Evolutionary conservation across 2,797 vertebrate species (phyloP), one percentile per base, ranked within the genome.

Genomic region (Phrynocephalus forsythii): DNA sequence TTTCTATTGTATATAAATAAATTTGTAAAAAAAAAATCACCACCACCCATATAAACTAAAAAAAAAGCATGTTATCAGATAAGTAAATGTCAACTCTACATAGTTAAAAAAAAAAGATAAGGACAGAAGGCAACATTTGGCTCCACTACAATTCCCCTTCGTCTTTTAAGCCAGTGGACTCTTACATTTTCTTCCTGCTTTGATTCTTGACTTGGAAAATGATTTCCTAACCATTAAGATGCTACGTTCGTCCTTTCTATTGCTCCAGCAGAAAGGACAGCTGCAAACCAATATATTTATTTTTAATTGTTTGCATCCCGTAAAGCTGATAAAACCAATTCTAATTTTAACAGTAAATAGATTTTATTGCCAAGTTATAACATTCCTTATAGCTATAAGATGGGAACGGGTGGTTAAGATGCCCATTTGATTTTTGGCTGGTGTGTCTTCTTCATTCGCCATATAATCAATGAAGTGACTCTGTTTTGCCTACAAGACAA

Each of bases 331-430:
- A 94, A 96, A 96, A 95, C 95, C 93, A 91, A 95, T 95, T 96
- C 95, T 96, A 96, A 94, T 95, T 96, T 96, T 95, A 95, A 94
- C 95, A 95, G 94, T 93, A 96, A 96, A 96, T 96, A 96, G 95
- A 83, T 96, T 97, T 96, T 96, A 96, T 95, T 95, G 92, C 93
- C 78, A 91, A 94, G 89, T 93, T 94, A 95, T 93, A 91, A 79
- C 86, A 83, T 90, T 92, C 83, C 89, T 95, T 92, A 91, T 95
- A 94, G 94, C 91, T 91, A 91, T 96, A 91, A 87, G 52, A 87
- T 91, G 88, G 89, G 94, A 96, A 95, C 0, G 90, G 92, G 93
- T 95, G 90, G 88, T 94, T 96, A 94, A 92, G 83, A 92, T 48
- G 89, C 48, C 89, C 15, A 92, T 94, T 95, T 94, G 88, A 89